These are phyloP conservation scores for Sylvilagus floridanus DNA, from an alignment of 2,797 vertebrate species.

Conservation along the genomic window DNA sequence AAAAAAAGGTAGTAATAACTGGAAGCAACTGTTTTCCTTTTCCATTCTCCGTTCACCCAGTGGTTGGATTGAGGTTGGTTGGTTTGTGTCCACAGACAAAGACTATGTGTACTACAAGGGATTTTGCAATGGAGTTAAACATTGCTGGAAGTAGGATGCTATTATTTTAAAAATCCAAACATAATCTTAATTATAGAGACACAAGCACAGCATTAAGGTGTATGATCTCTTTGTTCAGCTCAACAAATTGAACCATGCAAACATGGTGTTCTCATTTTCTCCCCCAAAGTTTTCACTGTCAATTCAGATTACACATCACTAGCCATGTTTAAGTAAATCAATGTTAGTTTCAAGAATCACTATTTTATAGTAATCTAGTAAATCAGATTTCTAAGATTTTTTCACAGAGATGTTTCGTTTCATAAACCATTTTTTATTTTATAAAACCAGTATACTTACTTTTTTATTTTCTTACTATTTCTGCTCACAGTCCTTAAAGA, in stretches of 20 bases:
- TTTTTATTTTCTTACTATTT: neutral
- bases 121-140: constrained; percentile 31
- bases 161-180: constrained; percentile 76
- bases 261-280: constrained; percentile 72
- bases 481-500: neutral
- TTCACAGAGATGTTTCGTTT: constrained; percentile 73
- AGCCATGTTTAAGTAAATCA: constrained; percentile 80
- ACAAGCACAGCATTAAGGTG: constrained; percentile 74
- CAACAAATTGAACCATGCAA: constrained; percentile 76
- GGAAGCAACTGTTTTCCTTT: constrained; percentile 54
- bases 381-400: constrained; percentile 78
- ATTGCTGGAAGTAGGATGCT: constrained; percentile 76
- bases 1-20: neutral
- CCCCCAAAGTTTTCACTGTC: constrained; percentile 73
- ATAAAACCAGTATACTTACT: neutral
- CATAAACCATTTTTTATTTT: constrained; percentile 62
- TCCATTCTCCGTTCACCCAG: neutral
- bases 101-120: neutral
- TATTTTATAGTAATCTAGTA: constrained; percentile 78
- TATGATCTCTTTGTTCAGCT: constrained; percentile 76
- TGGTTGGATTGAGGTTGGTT: neutral
- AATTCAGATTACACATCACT: constrained; percentile 78
- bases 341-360: constrained; percentile 80
- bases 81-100: constrained; percentile 51
- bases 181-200: constrained; percentile 80